A percentile compares a stretch with the other conserved stretches of the same genome.
Conservation (phyloP, 2,888 invertebrate genomes). For the Agriopis marginaria region DNA sequence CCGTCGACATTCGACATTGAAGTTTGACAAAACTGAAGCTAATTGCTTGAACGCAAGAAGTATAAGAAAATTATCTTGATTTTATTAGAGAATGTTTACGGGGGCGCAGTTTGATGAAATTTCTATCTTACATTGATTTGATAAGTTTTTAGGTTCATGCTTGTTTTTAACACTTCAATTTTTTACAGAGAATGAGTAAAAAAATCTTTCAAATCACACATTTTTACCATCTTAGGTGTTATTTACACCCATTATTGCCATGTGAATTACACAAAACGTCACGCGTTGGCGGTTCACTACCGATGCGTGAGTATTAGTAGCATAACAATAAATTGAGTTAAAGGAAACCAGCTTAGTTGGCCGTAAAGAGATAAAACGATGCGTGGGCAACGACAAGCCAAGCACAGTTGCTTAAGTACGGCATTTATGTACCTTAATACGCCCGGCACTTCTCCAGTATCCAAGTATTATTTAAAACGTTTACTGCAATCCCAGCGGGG, state of each 20-base stretch:
- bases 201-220: neutral
- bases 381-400: conserved; percentile 76
- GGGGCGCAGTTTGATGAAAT: neutral
- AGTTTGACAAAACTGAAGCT: conserved; percentile 37
- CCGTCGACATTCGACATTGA: conserved; percentile 30
- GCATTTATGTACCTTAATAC: conserved; percentile 76
- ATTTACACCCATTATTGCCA: conserved; percentile 55
- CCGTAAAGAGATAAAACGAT: conserved; percentile 76
- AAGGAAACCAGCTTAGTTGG: conserved; percentile 76
- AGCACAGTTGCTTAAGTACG: conserved; percentile 77
- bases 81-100: conserved; percentile 5
- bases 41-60: conserved; percentile 26
- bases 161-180: no score
- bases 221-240: conserved; percentile 10
- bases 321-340: conserved; percentile 80
- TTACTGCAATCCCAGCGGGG: conserved; percentile 38
- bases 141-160: no score
- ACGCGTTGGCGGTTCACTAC: conserved; percentile 72
- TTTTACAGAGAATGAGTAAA: neutral
- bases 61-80: conserved; percentile 27
- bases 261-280: conserved; percentile 62
- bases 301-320: conserved; percentile 71
- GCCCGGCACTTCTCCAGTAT: conserved; percentile 42
- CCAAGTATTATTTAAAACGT: conserved; percentile 34
- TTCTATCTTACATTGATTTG: neutral